These are phyloP conservation scores for Xenentodon cancila DNA, from an alignment of 2,797 vertebrate species.

Conservation along the genomic window DNA sequence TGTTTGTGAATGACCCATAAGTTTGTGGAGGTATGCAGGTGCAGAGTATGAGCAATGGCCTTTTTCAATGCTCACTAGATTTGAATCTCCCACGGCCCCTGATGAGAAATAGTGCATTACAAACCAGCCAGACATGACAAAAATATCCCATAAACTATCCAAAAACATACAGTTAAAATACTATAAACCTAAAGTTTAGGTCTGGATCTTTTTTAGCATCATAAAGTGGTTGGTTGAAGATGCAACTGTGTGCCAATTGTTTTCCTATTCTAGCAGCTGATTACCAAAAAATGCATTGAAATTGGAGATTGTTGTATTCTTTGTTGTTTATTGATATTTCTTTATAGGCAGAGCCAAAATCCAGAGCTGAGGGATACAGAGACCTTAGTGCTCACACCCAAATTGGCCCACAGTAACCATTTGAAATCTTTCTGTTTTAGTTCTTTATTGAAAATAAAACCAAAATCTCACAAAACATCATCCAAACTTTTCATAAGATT, in stretches of 20 bases:
- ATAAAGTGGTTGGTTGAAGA: too few species aligned
- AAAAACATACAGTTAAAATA: too few species aligned
- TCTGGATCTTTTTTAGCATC: too few species aligned
- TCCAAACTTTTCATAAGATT: conserved; percentile 6
- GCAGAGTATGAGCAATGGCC: conserved; percentile 35
- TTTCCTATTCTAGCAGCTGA: too few species aligned
- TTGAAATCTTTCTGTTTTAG: conserved; percentile 37
- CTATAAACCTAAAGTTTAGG: too few species aligned
- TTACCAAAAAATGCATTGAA: background rate
- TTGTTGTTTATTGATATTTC: background rate
- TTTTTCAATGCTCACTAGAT: conserved; percentile 49
- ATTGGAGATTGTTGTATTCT: background rate
- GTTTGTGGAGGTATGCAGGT: conserved; percentile 55
- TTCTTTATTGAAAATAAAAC: conserved; percentile 32
- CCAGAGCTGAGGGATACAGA: conserved; percentile 42
- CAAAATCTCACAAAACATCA: conserved; percentile 18
- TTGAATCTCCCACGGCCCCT: conserved; percentile 33
- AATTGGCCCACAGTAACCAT: conserved; percentile 40
- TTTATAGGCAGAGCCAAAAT: conserved; percentile 37
- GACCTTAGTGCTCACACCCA: conserved; percentile 46
- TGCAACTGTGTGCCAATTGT: background rate
- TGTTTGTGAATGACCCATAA: conserved; percentile 51
- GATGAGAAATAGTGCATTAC: conserved; percentile 59
- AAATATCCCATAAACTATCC: too few species aligned
- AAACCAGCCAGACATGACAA: conserved; percentile 49